phyloP scores from a whole-genome alignment of 1,140 invertebrate genomes.

The Hypsibius dujardini region DNA sequence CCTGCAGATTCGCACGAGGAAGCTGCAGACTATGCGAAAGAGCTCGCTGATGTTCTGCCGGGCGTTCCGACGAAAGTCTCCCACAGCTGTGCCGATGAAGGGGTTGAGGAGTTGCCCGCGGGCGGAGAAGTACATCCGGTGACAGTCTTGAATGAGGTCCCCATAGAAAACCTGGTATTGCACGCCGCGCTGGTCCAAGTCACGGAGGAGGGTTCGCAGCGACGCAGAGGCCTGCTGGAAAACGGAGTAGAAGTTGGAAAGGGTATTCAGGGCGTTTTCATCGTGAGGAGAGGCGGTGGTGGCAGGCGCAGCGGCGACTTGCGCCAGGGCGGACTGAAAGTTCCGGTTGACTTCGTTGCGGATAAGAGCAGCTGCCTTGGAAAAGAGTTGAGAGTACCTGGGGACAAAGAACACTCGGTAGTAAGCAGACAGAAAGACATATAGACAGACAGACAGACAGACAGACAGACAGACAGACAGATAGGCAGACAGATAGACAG shows the following conservation, averaged over 20 bases:
- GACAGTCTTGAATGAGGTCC: constrained; percentile 8
- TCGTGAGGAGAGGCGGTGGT: background rate
- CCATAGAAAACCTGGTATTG: background rate
- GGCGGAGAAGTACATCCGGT: background rate
- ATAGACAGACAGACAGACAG: too few species aligned
- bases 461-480: too few species aligned
- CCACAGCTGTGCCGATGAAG: background rate
- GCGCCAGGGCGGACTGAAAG: background rate
- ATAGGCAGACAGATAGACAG: too few species aligned
- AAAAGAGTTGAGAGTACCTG: constrained; percentile 11
- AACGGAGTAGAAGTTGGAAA: background rate
- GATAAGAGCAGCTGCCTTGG: background rate
- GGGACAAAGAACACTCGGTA: background rate
- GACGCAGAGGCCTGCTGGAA: background rate
- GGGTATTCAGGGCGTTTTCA: background rate
- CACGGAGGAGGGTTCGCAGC: background rate
- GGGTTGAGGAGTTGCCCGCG: background rate
- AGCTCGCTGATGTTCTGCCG: background rate
- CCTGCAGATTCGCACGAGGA: constrained; percentile 71
- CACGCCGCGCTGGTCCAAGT: background rate
- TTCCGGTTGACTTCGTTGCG: constrained; percentile 14
- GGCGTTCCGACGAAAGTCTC: constrained; percentile 4
- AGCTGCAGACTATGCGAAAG: constrained; percentile 62
- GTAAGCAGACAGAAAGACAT: too few species aligned
- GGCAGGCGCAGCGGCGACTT: background rate